phyloP scores from a whole-genome alignment of 2,888 invertebrate species.

The Neoascia interrupta region DNA sequence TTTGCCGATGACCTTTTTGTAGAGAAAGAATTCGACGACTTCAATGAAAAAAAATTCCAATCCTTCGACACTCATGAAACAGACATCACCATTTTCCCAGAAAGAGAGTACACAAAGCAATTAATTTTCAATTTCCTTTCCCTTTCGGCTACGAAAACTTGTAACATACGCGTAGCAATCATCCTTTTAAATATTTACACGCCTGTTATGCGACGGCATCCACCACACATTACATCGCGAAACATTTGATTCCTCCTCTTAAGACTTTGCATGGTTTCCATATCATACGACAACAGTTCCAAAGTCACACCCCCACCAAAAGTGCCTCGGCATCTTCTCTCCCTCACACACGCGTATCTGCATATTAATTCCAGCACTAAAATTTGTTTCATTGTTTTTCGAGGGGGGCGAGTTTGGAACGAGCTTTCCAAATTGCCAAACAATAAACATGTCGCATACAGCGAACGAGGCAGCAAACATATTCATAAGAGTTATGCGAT shows the following conservation, averaged over 20 bases:
- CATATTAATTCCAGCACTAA: constrained; percentile 61
- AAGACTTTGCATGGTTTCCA: constrained; percentile 43
- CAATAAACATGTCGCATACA: constrained; percentile 66
- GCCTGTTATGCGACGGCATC: constrained; percentile 50
- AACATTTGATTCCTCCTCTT: constrained; percentile 50
- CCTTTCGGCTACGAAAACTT: constrained; percentile 17
- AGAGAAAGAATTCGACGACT: too few relatives aligned
- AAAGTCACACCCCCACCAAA: constrained; percentile 10
- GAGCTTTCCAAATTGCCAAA: constrained; percentile 67
- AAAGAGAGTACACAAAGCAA: constrained; percentile 51
- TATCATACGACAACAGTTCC: constrained; percentile 42
- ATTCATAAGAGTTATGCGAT: constrained; percentile 45
- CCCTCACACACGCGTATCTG: constrained; percentile 11
- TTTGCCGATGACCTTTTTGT: too few relatives aligned
- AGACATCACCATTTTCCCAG: constrained; percentile 15
- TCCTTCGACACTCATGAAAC: constrained; percentile 21
- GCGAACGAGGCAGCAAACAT: constrained; percentile 17
- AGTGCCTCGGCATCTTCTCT: constrained; percentile 9
- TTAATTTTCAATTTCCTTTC: constrained; percentile 66
- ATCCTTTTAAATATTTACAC: constrained; percentile 68
- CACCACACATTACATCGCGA: constrained; percentile 3
- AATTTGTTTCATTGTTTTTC: constrained; percentile 47
- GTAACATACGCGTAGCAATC: constrained; percentile 45
- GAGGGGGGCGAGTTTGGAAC: constrained; percentile 47
- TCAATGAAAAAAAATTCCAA: too few relatives aligned